Base-by-base conservation (phyloP, 2,797 vertebrate species). In the Dallia pectoralis region DNA sequence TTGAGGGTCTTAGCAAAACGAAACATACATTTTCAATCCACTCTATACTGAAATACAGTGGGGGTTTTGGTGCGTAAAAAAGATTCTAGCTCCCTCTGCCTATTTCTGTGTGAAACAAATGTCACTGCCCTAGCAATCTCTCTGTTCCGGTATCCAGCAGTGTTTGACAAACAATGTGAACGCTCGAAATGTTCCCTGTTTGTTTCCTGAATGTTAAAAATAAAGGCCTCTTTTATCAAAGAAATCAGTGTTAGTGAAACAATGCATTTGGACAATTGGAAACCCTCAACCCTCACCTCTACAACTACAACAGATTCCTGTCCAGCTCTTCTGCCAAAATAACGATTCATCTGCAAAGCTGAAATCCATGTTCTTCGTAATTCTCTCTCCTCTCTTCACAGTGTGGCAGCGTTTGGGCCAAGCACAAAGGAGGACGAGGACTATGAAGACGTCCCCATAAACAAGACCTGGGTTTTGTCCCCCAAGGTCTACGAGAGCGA, bases 381-480 rank as follows among this genome's bases (percentile, higher is more conserved):
- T 67, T 56, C 44, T 11, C 65, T 47, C 71, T 51, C 22, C 33
- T 25, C 30, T 53, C 32, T 74, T 67, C 74, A 0, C 85, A 92
- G 93, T 81, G 79, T 86, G 80, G 79, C 86, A 70, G 82, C 86
- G 4, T 74, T 91, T 66, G 95, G 93, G 36, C 91, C 93, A 74
- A 95, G 95, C 85, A 97, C 96, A 91, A 85, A 93, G 81, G 96
- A 97, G 40, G 97, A 98, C 25, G 97, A 98, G 75, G 97, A 98
- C 18, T 97, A 98, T 80, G 96, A 98, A 77, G 97, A 98, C 49
- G 93, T 95, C 69, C 95, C 89, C 1, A 93, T 95, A 72, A 98
- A 98, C 85, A 97, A 97, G 90, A 98, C 97, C 14, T 98, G 97
- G 97, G 96, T 98, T 73, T 91, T 98, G 80, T 97, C 97, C 33